Evolutionary conservation across 2,797 vertebrate species (phyloP), one percentile per base, ranked within the genome.

Genomic region (Bovichtus variegatus): DNA sequence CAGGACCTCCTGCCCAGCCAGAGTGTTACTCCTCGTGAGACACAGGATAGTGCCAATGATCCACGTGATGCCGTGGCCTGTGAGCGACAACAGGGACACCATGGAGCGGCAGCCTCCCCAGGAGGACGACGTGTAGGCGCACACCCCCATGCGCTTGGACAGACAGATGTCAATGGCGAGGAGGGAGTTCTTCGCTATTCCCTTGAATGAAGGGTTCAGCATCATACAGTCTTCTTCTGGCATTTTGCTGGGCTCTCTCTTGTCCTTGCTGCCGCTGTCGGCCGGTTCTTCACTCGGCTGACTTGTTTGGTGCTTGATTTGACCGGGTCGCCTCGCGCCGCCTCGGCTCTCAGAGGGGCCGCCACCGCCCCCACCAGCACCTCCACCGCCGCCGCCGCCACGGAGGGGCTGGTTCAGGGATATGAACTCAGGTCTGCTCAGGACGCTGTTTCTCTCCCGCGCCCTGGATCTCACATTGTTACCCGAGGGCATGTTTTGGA

Each of bases 191-290:
- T 97, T 96, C 38, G 98, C 98, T 8, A 99, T 99, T 47, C 97
- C 97, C 89, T 95, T 96, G 91, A 99, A 98, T 10, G 97, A 98
- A 9, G 98, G 98, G 93, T 99, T 99, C 59, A 99, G 96, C 93
- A 95, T 98, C 97, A 99, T 99, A 86, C 98, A 99, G 93, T 99
- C 97, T 76, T 98, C 97, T 71, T 99, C 97, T 0, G 98, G 97
- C 86, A 94, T 90, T 29, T 94, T 96, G 82, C 38, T n/a, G 19
- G 93, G 64, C 69, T 96, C 96, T 43, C 95, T 96, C 85, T 95
- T 80, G 67, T 96, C 94, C 89, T 96, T 97, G 59, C 94, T 95
- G 91, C 91, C 77, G 27, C 36, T 92, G 9, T 93, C 93, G 29
- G 68, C 73, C 1, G 94, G 81, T 36, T 95, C 89, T 0, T 95